phyloP scores from a whole-genome alignment of 23 tunicate species.

The Trididemnum miniatum region DNA sequence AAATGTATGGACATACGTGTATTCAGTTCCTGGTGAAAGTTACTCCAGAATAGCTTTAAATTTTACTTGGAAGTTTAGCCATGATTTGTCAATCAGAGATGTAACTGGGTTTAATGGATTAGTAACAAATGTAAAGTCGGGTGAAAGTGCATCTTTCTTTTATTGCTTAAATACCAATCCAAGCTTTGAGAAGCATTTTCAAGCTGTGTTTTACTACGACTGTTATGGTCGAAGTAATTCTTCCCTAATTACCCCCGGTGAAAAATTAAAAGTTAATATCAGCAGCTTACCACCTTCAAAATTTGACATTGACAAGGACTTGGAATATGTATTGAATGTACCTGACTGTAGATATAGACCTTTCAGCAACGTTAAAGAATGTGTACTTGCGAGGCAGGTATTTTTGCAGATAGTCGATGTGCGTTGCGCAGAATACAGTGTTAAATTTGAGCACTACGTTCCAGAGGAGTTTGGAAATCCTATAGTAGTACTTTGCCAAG shows the following conservation, averaged over 20 bases:
- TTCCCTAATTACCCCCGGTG: constrained; percentile 1
- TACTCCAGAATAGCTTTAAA: constrained; percentile 5
- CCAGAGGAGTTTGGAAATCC: constrained; percentile 1
- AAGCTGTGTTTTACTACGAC: background rate
- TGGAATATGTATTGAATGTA: background rate
- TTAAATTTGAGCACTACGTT: background rate
- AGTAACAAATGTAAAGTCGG: background rate
- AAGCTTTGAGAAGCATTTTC: background rate
- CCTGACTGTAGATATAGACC: background rate
- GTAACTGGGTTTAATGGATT: background rate
- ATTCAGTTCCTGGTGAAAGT: background rate
- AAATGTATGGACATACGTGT: background rate
- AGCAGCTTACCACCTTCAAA: background rate
- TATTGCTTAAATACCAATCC: background rate
- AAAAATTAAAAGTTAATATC: background rate
- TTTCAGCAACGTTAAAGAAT: background rate
- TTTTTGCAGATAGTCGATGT: background rate
- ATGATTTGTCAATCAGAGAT: background rate
- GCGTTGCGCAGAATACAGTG: background rate
- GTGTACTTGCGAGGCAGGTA: background rate
- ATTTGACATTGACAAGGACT: background rate
- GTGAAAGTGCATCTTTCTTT: background rate
- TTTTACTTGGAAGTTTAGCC: background rate
- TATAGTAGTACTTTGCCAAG: constrained; percentile 11
- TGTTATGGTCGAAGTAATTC: background rate